Conservation (phyloP, 1,140 invertebrate species). For the Meteorus sp. region DNA sequence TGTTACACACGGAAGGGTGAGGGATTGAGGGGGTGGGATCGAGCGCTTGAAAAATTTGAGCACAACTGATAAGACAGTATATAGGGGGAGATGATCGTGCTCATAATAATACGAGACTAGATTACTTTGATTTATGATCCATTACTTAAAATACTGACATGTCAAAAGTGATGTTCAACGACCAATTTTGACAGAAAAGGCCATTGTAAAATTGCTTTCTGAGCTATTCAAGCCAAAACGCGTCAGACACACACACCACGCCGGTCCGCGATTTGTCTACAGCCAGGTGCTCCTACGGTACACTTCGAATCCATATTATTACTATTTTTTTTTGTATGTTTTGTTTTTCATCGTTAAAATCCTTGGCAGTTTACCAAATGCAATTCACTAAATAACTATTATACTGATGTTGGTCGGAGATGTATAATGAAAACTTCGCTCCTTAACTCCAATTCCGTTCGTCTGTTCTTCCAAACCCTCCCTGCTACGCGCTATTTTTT, state of each 20-base stretch:
- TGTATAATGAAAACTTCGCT: slow-evolving; percentile 36
- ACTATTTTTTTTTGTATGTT: slow-evolving; percentile 9
- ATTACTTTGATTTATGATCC: slow-evolving; percentile 56
- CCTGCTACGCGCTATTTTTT: background rate
- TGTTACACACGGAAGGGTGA: background rate
- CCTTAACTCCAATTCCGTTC: slow-evolving; percentile 4
- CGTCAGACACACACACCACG: slow-evolving; percentile 10
- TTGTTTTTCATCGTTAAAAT: slow-evolving; percentile 21
- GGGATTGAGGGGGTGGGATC: background rate
- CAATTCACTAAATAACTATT: slow-evolving; percentile 50
- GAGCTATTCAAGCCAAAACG: slow-evolving; percentile 2
- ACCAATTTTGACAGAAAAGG: slow-evolving; percentile 46
- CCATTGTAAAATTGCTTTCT: slow-evolving; percentile 40
- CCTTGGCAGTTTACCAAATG: slow-evolving; percentile 53
- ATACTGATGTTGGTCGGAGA: slow-evolving; percentile 48
- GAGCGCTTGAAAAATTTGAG: slow-evolving; percentile 26
- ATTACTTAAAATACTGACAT: slow-evolving; percentile 56
- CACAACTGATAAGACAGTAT: slow-evolving; percentile 28
- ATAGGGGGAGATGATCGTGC: slow-evolving; percentile 32
- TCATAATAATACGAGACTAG: slow-evolving; percentile 54
- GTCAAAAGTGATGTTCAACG: slow-evolving; percentile 47
- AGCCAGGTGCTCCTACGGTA: slow-evolving; percentile 24
- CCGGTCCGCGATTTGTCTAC: slow-evolving; percentile 9
- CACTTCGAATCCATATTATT: slow-evolving; percentile 15
- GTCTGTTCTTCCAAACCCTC: background rate